Evolutionary conservation across 2,888 invertebrate genomes (phyloP).

Genomic region (Heteromurus nitidus): DNA sequence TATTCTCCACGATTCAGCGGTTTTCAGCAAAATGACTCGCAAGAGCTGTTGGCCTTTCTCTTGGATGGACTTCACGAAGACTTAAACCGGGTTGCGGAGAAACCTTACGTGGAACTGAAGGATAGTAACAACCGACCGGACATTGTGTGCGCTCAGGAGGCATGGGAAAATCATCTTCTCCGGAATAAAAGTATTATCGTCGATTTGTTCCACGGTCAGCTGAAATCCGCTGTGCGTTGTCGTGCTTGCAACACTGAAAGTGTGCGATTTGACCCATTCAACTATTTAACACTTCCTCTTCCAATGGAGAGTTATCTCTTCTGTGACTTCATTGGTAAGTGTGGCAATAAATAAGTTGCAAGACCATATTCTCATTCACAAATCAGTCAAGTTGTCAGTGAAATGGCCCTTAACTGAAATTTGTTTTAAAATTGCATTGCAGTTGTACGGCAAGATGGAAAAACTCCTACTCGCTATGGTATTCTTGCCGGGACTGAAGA

Average conservation of each 20-base stretch:
- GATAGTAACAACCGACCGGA: conserved; percentile 87
- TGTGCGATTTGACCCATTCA: conserved; percentile 94
- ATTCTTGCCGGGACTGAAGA: conserved; percentile 89
- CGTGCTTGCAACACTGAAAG: conserved; percentile 88
- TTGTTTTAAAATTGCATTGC: conserved; percentile 75
- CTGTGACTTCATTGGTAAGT: conserved; percentile 38
- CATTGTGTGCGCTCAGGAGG: conserved; percentile 80
- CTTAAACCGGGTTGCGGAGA: conserved; percentile 86
- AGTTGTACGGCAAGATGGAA: conserved; percentile 87
- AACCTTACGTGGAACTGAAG: conserved; percentile 84
- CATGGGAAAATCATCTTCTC: conserved; percentile 88
- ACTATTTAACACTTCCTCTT: conserved; percentile 90
- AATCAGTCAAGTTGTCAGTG: too few relatives aligned
- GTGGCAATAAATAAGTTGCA: too few relatives aligned
- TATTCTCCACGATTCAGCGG: conserved; percentile 91
- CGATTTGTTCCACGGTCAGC: conserved; percentile 93
- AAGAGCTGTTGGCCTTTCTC: conserved; percentile 93
- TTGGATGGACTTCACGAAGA: conserved; percentile 95
- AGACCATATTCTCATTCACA: too few relatives aligned
- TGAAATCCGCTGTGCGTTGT: conserved; percentile 91
- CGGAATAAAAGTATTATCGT: conserved; percentile 92
- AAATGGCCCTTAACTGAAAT: too few relatives aligned
- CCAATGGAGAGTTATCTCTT: conserved; percentile 89
- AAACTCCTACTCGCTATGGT: conserved; percentile 89
- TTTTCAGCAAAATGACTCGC: conserved; percentile 95